These are phyloP conservation scores for Barypeithes pellucidus DNA, from an alignment of 2,888 invertebrate genomes.

Conservation along the genomic window DNA sequence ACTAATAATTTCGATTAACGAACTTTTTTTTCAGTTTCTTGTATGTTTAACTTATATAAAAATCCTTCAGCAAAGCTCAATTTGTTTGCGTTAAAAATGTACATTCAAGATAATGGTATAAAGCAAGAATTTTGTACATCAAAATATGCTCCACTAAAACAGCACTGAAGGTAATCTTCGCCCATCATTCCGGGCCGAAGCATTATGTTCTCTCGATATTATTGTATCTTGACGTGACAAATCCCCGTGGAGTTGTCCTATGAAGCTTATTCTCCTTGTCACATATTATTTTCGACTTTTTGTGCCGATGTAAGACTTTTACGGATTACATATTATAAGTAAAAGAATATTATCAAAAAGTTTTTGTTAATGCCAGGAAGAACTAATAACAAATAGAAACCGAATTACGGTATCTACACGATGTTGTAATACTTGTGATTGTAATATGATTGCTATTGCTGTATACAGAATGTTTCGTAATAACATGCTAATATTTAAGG, in stretches of 20 bases:
- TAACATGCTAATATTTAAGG: too few species aligned
- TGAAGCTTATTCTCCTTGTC: constrained; percentile 66
- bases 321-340: constrained; percentile 25
- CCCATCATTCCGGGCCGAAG: constrained; percentile 56
- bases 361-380: background rate
- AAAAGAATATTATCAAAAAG: constrained; percentile 4
- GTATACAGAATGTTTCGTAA: too few species aligned
- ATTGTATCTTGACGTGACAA: constrained; percentile 69
- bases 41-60: too few species aligned
- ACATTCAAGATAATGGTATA: too few species aligned
- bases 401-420: too few species aligned
- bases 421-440: too few species aligned
- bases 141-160: constrained; percentile 22
- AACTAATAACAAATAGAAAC: too few species aligned
- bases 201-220: constrained; percentile 59
- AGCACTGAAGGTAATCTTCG: constrained; percentile 48
- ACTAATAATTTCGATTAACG: too few species aligned
- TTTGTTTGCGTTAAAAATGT: too few species aligned
- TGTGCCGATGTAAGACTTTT: constrained; percentile 34
- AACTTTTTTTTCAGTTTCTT: too few species aligned
- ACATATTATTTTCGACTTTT: constrained; percentile 65
- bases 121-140: background rate
- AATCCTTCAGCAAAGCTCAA: too few species aligned
- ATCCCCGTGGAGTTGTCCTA: constrained; percentile 65
- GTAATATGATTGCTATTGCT: too few species aligned